Evolutionary conservation across 2,113 vertebrate genomes (phyloP), one percentile per base, ranked within the genome.

Genomic region (Gorsachius goisagi): DNA sequence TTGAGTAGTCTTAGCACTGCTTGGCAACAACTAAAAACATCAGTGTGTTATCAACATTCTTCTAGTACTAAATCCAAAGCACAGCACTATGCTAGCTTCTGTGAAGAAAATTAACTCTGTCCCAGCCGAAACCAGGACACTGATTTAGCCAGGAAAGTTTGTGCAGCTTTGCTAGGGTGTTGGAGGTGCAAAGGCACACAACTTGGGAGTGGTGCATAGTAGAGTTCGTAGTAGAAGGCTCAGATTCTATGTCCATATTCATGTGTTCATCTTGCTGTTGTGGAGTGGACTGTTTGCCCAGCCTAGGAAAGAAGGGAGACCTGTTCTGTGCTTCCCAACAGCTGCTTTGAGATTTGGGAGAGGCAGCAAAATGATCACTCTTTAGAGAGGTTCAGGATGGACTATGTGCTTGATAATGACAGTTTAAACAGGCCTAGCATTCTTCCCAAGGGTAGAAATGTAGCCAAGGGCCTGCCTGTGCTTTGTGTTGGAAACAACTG

Each of bases 191-290:
- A 41, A 83, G 32, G 26, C 16, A 41, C 6, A 9, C 21, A 15
- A 16, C 26, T 8, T 66, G 35, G 27, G 9, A 69, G 20, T 26
- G 7, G 10, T 39, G 5, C 26, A 5, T 10, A 62, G 22, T 1
- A 2, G 17, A 53, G 19, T 15, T 9, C 2, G 0, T 55, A 50
- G 35, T 1, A 75, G 21, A 39, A 49, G 17, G 6, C 59, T 85
- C 26, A 63, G 16, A 71, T 67, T 82, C 47, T 17, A 3, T 90
- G 71, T 44, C 23, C 15, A 5, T 64, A 37, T 39, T 50, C 28
- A 18, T 2, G 1, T 79, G 8, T 47, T 52, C 22, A 15, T 55
- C 26, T 56, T 89, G 22, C 45, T 78, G 9, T 39, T 71, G 12
- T 67, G 14, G 18, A 67, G 16, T 9, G 33, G 73, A 53, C 22